phyloP scores from a whole-genome alignment of 2,888 invertebrate species.

The Idaea biselata region DNA sequence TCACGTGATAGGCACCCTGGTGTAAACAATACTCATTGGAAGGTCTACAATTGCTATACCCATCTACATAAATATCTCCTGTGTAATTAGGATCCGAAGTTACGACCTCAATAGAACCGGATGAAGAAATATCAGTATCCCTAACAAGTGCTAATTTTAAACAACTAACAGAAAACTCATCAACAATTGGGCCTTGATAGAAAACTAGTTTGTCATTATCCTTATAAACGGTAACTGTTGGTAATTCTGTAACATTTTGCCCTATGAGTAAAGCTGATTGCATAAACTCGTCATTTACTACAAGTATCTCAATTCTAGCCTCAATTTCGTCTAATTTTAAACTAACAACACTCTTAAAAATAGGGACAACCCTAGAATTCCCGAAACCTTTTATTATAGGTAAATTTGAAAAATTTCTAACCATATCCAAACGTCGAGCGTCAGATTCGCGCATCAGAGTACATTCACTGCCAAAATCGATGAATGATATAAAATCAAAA shows the following conservation, averaged over 20 bases:
- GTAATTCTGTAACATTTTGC: too few relatives aligned
- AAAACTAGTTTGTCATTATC: background rate
- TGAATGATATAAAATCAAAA: background rate
- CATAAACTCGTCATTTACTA: background rate
- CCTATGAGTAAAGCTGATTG: too few relatives aligned
- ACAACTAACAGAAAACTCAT: background rate
- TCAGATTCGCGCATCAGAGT: background rate
- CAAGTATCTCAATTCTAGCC: background rate
- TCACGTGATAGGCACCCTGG: background rate
- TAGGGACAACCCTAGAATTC: background rate
- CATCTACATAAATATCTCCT: background rate
- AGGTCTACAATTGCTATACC: background rate
- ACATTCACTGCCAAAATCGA: too few relatives aligned
- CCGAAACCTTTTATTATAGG: background rate
- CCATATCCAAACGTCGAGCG: background rate
- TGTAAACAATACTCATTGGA: background rate
- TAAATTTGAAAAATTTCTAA: background rate
- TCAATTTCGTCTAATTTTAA: background rate
- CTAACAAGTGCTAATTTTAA: background rate
- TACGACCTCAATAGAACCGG: background rate
- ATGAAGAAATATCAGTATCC: background rate
- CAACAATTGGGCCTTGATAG: background rate
- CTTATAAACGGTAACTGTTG: background rate
- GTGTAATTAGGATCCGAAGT: background rate
- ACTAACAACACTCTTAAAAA: background rate